Evolutionary conservation across 1,140 invertebrate species (phyloP), one percentile per base, ranked within the genome.

Genomic region (Trinorchestia longiramus): DNA sequence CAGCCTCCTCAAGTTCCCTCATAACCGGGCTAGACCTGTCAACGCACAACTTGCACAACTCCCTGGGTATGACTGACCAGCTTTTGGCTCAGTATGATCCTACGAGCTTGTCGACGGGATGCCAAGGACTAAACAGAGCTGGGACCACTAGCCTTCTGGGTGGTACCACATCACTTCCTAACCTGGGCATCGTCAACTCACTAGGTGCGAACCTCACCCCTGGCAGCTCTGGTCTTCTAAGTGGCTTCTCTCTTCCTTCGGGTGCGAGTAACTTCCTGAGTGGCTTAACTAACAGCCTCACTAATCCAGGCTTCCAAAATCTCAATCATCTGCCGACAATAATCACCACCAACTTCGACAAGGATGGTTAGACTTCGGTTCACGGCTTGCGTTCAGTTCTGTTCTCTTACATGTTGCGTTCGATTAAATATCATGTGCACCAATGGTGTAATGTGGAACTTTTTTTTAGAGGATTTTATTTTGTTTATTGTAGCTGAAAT

Each of bases 251-350:
- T 23, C 43, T 88, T 44, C 87, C 95, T 77, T 43, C 87, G 44
- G 95, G 62, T 88, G 95, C 62, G 62, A 88, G 95, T 88, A 88
- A 88, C 62, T 87, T 96, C 88, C 53, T 96, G 28, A 62, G 91
- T 95, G 95, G 95, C 47, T 43, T 92, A 43, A 77, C 53, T 53
- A 95, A 77, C 92, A 97, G 92, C 44, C 92, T 94, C 92, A 94
- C 92, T 94, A 94, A 98, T 57, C 96, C 96, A 53, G 95, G 95
- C 44, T 95, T 92, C 91, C 95, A 88, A 45, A 95, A 94, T 43
- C 62, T 96, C 62, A 95, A 96, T 44, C 87, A 95, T 95, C 95
- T 96, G 62, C 98, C 98, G 0, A 97, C 97, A 8, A 97, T 97
- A 88, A 96, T 97, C 43, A 96, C 97, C 47, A 96, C 97, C 45